These are phyloP conservation scores for Drosophila birchii DNA, from an alignment of 2,888 invertebrate species.

Conservation along the genomic window DNA sequence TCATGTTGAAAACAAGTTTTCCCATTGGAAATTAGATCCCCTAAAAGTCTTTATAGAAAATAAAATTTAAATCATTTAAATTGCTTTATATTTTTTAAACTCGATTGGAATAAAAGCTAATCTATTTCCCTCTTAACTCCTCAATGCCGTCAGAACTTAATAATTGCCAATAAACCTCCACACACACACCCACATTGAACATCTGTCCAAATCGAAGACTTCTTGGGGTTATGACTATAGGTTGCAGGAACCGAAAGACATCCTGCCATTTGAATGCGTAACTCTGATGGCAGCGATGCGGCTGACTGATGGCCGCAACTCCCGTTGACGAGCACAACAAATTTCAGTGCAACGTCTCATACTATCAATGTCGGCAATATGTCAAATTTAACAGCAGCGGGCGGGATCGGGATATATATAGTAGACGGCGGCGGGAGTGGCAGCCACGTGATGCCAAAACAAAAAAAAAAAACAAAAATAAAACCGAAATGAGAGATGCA, in stretches of 20 bases:
- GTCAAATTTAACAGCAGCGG: conserved; percentile 62
- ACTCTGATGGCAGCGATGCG: conserved; percentile 25
- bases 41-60: too few relatives aligned
- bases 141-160: not conserved
- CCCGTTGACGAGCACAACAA: conserved; percentile 77
- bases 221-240: conserved; percentile 8
- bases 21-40: not conserved
- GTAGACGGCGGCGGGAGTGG: conserved; percentile 32
- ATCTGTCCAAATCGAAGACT: conserved; percentile 21
- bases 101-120: not conserved
- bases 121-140: not conserved
- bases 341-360: conserved; percentile 78
- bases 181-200: conserved; percentile 4
- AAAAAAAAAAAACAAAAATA: conserved; percentile 54
- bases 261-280: conserved; percentile 35
- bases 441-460: conserved; percentile 71
- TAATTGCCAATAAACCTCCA: not conserved
- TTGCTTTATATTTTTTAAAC: too few relatives aligned
- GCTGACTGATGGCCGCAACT: conserved; percentile 62
- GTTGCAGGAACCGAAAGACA: conserved; percentile 12
- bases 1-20: not conserved
- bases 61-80: not conserved
- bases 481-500: conserved; percentile 43
- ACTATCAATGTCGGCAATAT: conserved; percentile 78
- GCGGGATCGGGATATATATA: conserved; percentile 15